These are phyloP conservation scores for Campylomormyrus tamandua DNA, from an alignment of 2,113 vertebrate genomes.

Conservation along the genomic window DNA sequence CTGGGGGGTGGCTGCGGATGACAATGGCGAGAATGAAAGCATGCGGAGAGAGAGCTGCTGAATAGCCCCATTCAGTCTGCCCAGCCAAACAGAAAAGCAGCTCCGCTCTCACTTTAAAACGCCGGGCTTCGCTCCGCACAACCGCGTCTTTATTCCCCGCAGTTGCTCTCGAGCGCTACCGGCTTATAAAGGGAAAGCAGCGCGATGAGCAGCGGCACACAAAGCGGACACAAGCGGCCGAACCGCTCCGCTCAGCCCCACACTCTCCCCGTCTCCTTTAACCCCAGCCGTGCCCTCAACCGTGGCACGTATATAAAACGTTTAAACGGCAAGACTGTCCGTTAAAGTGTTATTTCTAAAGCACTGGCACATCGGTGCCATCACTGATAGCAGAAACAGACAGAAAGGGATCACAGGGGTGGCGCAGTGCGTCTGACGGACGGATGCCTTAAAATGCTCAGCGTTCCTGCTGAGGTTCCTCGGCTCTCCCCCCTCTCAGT, in stretches of 20 bases:
- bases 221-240: constrained; percentile 6
- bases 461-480: background rate
- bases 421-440: background rate
- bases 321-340: background rate
- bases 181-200: constrained; percentile 16
- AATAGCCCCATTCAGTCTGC: constrained; percentile 65
- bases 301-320: background rate
- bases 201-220: constrained; percentile 25
- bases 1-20: constrained; percentile 32
- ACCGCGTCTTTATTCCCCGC: constrained; percentile 60
- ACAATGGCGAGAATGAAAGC: constrained; percentile 56
- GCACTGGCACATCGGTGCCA: background rate
- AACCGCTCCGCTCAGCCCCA: background rate
- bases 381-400: background rate
- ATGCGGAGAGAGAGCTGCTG: constrained; percentile 45
- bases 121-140: constrained; percentile 59
- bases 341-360: background rate
- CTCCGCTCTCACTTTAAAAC: constrained; percentile 66
- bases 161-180: constrained; percentile 52
- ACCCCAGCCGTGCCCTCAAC: background rate
- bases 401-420: background rate
- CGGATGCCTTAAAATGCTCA: background rate
- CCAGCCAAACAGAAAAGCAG: constrained; percentile 71
- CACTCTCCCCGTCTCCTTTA: background rate
- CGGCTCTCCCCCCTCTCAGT: background rate